These are phyloP conservation scores for Acanthurus tractus DNA, from an alignment of 2,797 vertebrate genomes.

Conservation along the genomic window DNA sequence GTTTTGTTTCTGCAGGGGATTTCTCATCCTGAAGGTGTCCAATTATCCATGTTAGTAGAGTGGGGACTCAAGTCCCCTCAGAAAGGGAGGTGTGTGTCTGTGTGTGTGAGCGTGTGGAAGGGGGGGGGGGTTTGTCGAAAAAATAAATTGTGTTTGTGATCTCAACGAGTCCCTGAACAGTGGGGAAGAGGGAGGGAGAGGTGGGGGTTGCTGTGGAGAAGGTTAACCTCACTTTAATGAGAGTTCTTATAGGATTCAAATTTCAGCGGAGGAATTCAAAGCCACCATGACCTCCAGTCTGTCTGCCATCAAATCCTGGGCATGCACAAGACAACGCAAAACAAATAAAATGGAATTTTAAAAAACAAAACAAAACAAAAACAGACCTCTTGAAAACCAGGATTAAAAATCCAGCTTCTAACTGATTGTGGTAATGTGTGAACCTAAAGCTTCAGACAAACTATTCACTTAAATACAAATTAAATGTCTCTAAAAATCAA, in stretches of 20 bases:
- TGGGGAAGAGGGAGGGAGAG: conserved; percentile 20
- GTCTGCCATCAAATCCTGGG: conserved; percentile 8
- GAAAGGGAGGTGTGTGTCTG: conserved; percentile 47
- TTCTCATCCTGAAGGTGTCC: conserved; percentile 87
- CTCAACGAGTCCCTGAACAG: conserved; percentile 71
- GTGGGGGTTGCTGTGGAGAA: conserved; percentile 44
- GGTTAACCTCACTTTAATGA: conserved; percentile 79
- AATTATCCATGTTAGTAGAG: conserved; percentile 89
- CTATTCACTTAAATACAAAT: not conserved
- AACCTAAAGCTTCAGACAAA: not conserved
- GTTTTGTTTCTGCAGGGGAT: conserved; percentile 79
- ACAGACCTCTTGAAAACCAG: not conserved
- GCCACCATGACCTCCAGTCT: conserved; percentile 39
- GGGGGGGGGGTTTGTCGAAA: conserved; percentile 67
- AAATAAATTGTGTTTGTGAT: conserved; percentile 85
- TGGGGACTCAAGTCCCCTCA: conserved; percentile 78
- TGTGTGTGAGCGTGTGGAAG: conserved; percentile 20
- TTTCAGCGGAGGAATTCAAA: conserved; percentile 66
- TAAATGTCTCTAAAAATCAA: not conserved
- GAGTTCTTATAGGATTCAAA: conserved; percentile 68
- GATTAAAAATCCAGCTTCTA: not conserved
- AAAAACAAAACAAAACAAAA: not conserved
- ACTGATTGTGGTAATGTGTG: not conserved
- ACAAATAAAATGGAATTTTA: not conserved
- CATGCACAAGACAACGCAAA: not conserved